phyloP scores from a whole-genome alignment of 2,888 invertebrate genomes.

The Hyalella azteca region DNA sequence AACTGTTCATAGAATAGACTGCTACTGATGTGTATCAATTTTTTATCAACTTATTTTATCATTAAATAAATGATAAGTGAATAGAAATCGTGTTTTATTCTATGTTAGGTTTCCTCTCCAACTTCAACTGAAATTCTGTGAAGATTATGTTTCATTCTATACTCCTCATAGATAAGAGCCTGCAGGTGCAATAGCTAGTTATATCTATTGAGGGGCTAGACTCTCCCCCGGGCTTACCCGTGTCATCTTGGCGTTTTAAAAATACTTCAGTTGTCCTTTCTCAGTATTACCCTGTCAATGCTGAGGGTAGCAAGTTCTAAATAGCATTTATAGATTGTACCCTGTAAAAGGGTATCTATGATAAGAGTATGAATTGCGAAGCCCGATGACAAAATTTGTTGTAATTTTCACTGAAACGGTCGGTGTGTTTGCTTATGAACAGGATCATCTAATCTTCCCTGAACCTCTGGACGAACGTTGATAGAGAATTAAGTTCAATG shows the following conservation, averaged over 20 bases:
- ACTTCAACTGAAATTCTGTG: background rate
- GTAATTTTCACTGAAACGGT: too few species aligned
- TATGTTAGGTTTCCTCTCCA: background rate
- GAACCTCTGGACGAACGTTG: too few species aligned
- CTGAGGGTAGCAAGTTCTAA: too few species aligned
- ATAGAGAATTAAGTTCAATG: too few species aligned
- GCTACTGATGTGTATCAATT: slow-evolving; percentile 38
- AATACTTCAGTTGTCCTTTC: background rate
- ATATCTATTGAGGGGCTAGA: background rate
- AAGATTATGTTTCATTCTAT: background rate
- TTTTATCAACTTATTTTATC: slow-evolving; percentile 41
- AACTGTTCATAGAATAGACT: slow-evolving; percentile 36
- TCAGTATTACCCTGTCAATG: too few species aligned
- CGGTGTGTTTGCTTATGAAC: too few species aligned
- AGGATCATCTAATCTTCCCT: too few species aligned
- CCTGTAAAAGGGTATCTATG: too few species aligned
- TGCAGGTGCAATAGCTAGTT: background rate
- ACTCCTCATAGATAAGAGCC: background rate
- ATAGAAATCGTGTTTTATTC: background rate
- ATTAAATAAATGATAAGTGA: slow-evolving; percentile 36
- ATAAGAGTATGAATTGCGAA: too few species aligned
- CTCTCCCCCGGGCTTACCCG: background rate
- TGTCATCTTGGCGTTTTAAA: background rate
- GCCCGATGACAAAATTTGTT: too few species aligned
- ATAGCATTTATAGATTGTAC: too few species aligned